phyloP scores from a whole-genome alignment of 2,888 invertebrate species.

The Meta bourneti region DNA sequence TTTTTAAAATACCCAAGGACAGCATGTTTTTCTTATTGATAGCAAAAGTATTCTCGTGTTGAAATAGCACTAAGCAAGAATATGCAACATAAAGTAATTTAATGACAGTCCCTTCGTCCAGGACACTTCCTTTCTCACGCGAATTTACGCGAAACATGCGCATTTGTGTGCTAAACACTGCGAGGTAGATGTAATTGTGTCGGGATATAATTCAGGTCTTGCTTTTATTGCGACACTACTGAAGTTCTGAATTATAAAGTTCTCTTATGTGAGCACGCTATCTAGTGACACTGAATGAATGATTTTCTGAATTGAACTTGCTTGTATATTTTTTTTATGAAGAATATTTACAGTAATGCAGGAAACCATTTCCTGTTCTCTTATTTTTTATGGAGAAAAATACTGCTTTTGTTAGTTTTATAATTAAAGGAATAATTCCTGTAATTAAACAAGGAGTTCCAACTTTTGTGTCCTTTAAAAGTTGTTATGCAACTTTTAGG shows the following conservation, averaged over 20 bases:
- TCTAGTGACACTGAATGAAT: neutral
- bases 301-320: neutral
- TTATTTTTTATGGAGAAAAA: too few relatives aligned
- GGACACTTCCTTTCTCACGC: conserved; percentile 25
- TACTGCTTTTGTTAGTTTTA: neutral
- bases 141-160: conserved; percentile 16
- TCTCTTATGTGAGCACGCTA: neutral
- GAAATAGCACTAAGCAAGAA: neutral
- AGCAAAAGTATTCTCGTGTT: neutral
- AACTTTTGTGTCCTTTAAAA: neutral
- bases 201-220: neutral
- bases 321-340: neutral
- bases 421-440: neutral
- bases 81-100: neutral
- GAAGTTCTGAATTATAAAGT: neutral
- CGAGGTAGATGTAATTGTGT: conserved; percentile 1
- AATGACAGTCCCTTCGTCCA: neutral
- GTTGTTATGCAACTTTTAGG: neutral
- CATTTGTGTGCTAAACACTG: conserved; percentile 42
- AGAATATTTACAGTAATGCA: neutral
- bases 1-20: too few relatives aligned
- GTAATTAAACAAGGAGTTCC: neutral
- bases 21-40: too few relatives aligned
- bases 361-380: neutral
- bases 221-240: neutral